Evolutionary conservation across 2,113 vertebrate species (phyloP).

Genomic region (Limnothrissa miodon): DNA sequence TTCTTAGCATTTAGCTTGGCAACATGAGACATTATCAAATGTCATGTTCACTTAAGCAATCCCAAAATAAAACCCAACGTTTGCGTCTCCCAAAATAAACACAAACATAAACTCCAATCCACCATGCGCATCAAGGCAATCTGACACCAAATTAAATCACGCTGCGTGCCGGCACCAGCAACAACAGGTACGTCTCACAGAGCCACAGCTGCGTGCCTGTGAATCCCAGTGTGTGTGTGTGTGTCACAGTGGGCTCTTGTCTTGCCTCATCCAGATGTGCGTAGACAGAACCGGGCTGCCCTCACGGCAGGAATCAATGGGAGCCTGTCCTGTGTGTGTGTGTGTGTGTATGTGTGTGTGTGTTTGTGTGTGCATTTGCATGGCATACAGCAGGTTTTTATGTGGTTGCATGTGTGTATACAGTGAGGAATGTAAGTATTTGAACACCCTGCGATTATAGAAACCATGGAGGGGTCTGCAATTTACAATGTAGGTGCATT

Average conservation of each 20-base stretch:
- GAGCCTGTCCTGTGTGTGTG: slow-evolving; percentile 41
- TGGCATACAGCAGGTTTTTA: too few relatives aligned
- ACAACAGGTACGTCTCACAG: slow-evolving; percentile 33
- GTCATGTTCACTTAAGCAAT: neutral
- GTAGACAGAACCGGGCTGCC: slow-evolving; percentile 33
- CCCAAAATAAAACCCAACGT: neutral
- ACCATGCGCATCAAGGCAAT: neutral
- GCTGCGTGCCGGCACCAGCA: slow-evolving; percentile 10
- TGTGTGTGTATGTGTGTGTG: slow-evolving; percentile 28
- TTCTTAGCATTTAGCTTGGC: neutral
- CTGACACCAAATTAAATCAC: neutral
- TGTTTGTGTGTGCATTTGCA: neutral
- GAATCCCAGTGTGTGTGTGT: neutral
- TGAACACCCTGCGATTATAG: too few relatives aligned
- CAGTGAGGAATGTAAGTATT: too few relatives aligned
- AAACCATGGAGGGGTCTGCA: too few relatives aligned
- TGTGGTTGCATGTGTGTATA: too few relatives aligned
- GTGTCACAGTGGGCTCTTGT: slow-evolving; percentile 37
- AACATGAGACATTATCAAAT: neutral
- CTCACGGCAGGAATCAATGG: slow-evolving; percentile 43
- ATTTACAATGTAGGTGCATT: too few relatives aligned
- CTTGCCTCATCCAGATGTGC: slow-evolving; percentile 41
- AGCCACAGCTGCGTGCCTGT: slow-evolving; percentile 28
- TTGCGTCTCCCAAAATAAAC: neutral
- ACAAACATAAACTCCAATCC: neutral